A percentile compares a stretch with the other conserved stretches of the same genome.
phyloP scores from a whole-genome alignment of 2,797 vertebrate species.

The Amblyopsis hoosieri region DNA sequence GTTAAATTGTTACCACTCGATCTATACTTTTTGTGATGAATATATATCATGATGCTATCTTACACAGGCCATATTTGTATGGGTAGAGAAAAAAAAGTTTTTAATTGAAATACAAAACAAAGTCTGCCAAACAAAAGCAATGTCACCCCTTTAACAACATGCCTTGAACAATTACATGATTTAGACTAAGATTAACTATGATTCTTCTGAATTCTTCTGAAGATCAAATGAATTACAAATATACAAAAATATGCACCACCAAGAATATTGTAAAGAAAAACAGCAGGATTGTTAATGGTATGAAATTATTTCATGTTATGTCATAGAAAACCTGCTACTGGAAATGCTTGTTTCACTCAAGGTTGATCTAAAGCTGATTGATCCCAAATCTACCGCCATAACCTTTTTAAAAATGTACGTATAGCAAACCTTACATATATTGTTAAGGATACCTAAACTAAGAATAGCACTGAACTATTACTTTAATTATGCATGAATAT shows the following conservation, averaged over 20 bases:
- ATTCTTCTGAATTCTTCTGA: not conserved
- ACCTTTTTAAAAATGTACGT: not conserved
- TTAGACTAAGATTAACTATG: conserved; percentile 16
- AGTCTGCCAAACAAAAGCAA: conserved; percentile 14
- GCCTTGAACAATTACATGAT: conserved; percentile 21
- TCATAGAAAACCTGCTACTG: conserved; percentile 3
- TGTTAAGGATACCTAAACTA: conserved; percentile 1
- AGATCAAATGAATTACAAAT: conserved; percentile 70
- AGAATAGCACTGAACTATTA: conserved; percentile 12
- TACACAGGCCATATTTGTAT: not conserved
- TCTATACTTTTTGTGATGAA: not conserved
- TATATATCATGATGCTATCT: not conserved
- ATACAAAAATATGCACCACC: conserved; percentile 42
- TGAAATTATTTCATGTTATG: conserved; percentile 15
- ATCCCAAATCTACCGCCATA: not conserved
- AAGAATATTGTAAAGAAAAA: conserved; percentile 22
- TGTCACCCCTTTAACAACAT: conserved; percentile 7
- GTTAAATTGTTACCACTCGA: not conserved
- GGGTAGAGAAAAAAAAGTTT: not conserved
- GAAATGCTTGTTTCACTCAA: conserved; percentile 37
- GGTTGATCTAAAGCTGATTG: conserved; percentile 36
- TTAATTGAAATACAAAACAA: not conserved
- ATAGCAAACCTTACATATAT: not conserved
- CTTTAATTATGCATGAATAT: not conserved
- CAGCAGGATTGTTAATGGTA: conserved; percentile 22